Percentiles rank a stretch among this genome's conserved stretches.
phyloP scores from a whole-genome alignment of 2,113 vertebrate species.

The Mirza zaza region DNA sequence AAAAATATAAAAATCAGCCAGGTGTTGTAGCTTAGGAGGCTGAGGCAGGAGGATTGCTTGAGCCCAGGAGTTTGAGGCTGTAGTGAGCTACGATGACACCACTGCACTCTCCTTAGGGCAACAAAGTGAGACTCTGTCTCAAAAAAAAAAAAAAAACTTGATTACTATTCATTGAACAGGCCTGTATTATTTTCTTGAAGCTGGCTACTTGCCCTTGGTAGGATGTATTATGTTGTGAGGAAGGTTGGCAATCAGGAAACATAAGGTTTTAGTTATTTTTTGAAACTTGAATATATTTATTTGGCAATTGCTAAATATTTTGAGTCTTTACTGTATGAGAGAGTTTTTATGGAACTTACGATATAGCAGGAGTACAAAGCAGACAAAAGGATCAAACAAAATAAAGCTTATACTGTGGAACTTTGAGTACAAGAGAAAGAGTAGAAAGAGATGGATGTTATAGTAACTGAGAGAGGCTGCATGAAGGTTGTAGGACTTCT shows the following conservation, averaged over 20 bases:
- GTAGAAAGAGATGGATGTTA: not conserved
- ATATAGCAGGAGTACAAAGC: not conserved
- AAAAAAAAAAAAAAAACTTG: not conserved
- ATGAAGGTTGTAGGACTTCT: not conserved
- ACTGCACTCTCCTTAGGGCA: too few species aligned
- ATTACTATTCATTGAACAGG: not conserved
- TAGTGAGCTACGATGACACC: too few species aligned
- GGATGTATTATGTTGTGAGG: not conserved
- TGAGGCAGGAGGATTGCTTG: too few species aligned
- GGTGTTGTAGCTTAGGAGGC: too few species aligned
- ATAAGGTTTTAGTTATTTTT: not conserved
- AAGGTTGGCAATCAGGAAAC: slow-evolving; percentile 17
- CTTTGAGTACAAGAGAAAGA: not conserved
- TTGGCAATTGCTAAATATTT: slow-evolving; percentile 50
- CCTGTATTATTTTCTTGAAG: not conserved
- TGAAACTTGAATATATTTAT: slow-evolving; percentile 9
- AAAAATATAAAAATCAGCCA: too few species aligned
- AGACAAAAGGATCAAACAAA: not conserved
- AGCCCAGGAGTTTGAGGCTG: too few species aligned
- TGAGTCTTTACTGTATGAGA: not conserved
- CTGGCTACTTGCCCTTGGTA: not conserved
- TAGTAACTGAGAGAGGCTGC: not conserved
- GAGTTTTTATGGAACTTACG: not conserved
- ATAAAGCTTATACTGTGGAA: not conserved
- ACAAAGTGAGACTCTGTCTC: too few species aligned